Conservation (phyloP, 2,797 vertebrate genomes). For the Eulemur coronatus region DNA sequence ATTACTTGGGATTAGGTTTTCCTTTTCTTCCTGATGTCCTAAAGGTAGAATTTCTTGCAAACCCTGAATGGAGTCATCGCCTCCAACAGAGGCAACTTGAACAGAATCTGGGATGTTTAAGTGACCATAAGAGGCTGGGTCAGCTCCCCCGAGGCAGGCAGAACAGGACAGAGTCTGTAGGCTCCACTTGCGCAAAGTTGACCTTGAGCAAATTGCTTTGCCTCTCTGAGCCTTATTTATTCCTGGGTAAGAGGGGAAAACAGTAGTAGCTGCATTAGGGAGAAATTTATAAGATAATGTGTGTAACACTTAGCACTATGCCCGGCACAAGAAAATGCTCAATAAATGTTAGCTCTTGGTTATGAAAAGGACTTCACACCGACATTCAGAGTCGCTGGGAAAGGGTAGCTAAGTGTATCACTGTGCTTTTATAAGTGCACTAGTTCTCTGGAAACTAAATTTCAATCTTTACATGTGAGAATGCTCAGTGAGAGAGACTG, state of each 20-base stretch:
- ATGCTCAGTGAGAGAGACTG: not conserved
- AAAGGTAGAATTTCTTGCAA: conserved; percentile 47
- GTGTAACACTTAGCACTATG: not conserved
- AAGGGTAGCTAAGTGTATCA: not conserved
- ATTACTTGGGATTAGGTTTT: conserved; percentile 14
- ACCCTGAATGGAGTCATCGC: conserved; percentile 8
- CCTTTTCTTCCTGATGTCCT: not conserved
- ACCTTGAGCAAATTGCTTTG: conserved; percentile 28
- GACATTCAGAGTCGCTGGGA: not conserved
- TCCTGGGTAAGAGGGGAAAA: not conserved
- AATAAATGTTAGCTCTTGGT: not conserved
- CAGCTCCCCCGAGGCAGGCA: not conserved
- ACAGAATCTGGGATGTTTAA: conserved; percentile 3
- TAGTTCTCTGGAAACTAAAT: not conserved
- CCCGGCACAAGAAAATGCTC: not conserved
- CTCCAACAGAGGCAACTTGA: not conserved
- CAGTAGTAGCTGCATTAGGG: not conserved
- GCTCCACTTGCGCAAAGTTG: not conserved
- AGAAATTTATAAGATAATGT: not conserved
- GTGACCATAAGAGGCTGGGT: not conserved
- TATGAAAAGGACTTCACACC: not conserved
- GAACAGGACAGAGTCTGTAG: not conserved
- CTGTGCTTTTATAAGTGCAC: not conserved
- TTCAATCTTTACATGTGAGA: not conserved
- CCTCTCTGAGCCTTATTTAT: not conserved